These are phyloP conservation scores for Hydrocynus forskahlii DNA, from an alignment of 2,797 vertebrate genomes.

Conservation along the genomic window DNA sequence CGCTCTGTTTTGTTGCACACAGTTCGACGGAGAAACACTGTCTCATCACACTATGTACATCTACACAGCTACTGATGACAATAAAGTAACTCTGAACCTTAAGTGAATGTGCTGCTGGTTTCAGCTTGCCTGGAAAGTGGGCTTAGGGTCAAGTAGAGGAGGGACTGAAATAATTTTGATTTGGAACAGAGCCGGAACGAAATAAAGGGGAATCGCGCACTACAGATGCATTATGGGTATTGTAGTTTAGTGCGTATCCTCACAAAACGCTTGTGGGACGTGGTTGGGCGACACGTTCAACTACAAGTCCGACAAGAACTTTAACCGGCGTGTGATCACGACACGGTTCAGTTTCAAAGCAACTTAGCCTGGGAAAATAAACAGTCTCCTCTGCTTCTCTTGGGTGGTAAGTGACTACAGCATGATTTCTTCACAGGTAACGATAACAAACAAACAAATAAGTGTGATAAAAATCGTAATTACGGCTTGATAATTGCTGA, in stretches of 20 bases:
- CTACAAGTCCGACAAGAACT: constrained; percentile 51
- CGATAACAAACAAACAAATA: background rate
- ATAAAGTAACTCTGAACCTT: too few species aligned
- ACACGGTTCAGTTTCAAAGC: constrained; percentile 47
- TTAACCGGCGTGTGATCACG: constrained; percentile 22
- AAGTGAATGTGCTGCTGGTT: too few species aligned
- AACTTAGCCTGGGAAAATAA: constrained; percentile 8
- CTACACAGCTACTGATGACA: too few species aligned
- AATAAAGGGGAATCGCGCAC: background rate
- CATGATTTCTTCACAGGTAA: background rate
- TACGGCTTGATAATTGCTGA: background rate
- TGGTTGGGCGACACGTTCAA: background rate
- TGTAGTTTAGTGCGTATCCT: constrained; percentile 31
- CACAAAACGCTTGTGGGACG: background rate
- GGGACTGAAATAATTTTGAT: background rate
- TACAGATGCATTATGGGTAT: constrained; percentile 44
- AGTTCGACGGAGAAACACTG: too few species aligned
- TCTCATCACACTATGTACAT: too few species aligned
- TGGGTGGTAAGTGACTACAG: background rate
- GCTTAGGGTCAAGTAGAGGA: background rate
- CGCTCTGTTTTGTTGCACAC: too few species aligned
- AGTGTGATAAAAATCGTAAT: background rate
- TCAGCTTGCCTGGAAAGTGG: background rate
- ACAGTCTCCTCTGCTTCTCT: background rate
- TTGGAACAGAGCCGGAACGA: background rate